A percentile compares a stretch with the other conserved stretches of the same genome.
Conservation (phyloP, 2,113 vertebrate genomes). For the Fukomys damarensis region DNA sequence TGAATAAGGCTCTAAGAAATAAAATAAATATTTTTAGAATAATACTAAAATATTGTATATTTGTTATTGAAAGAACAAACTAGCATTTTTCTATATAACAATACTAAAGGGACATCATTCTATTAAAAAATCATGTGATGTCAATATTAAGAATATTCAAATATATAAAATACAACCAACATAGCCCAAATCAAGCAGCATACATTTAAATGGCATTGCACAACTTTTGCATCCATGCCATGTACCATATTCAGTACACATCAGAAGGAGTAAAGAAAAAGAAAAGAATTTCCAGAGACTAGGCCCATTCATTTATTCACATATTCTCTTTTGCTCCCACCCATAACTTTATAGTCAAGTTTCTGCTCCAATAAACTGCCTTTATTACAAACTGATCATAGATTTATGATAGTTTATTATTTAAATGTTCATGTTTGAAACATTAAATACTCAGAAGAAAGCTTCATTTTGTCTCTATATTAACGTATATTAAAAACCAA, state of each 20-base stretch:
- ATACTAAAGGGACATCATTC: neutral
- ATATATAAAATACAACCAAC: neutral
- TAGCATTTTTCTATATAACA: neutral
- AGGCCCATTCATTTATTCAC: neutral
- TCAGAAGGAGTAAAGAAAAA: neutral
- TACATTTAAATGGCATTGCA: neutral
- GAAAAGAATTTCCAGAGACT: neutral
- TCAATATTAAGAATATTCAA: neutral
- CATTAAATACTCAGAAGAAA: constrained; percentile 2
- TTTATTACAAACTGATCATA: constrained; percentile 1
- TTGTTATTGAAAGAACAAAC: neutral
- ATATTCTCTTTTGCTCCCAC: neutral
- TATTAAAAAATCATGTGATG: constrained; percentile 7
- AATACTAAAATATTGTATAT: neutral
- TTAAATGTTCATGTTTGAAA: constrained; percentile 55
- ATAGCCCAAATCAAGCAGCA: neutral
- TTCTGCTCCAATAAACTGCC: neutral
- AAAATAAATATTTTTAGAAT: neutral
- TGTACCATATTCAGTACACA: neutral
- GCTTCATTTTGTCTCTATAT: constrained; percentile 42
- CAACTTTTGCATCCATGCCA: too few relatives aligned
- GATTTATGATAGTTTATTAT: neutral
- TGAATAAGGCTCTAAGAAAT: neutral
- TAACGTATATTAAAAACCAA: constrained; percentile 52
- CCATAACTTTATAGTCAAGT: neutral